Evolutionary conservation across 2,888 invertebrate genomes (phyloP).

Genomic region (Eupeodes luniger): DNA sequence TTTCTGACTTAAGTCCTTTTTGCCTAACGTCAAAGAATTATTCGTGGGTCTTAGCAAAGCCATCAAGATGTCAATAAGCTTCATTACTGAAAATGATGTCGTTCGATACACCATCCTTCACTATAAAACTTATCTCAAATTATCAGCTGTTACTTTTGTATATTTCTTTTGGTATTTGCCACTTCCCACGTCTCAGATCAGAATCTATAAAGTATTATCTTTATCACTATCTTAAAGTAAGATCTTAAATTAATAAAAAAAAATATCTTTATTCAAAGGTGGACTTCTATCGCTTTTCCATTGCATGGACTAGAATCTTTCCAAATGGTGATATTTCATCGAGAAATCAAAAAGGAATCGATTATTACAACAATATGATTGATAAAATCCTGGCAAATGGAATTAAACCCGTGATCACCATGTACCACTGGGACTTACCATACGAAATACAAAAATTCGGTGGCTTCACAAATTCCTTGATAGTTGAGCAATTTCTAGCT

Average conservation of each 20-base stretch:
- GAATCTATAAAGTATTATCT: too few species aligned
- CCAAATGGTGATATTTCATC: conserved; percentile 85
- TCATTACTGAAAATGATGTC: too few species aligned
- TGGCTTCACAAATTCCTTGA: conserved; percentile 84
- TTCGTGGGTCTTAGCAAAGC: too few species aligned
- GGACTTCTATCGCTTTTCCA: conserved; percentile 86
- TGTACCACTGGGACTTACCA: conserved; percentile 86
- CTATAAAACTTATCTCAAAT: too few species aligned
- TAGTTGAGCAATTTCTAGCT: conserved; percentile 85
- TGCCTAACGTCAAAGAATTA: too few species aligned
- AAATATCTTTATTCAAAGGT: conserved; percentile 74
- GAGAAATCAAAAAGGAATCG: conserved; percentile 86
- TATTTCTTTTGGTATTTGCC: too few species aligned
- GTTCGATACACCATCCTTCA: too few species aligned
- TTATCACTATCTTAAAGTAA: too few species aligned
- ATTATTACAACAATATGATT: conserved; percentile 88
- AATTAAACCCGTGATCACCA: conserved; percentile 87
- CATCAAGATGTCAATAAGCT: too few species aligned
- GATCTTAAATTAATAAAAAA: background rate
- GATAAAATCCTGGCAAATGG: conserved; percentile 86
- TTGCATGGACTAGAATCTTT: conserved; percentile 88
- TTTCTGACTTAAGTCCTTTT: too few species aligned
- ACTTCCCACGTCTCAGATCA: too few species aligned
- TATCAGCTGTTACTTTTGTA: too few species aligned
- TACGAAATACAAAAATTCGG: conserved; percentile 85